These are phyloP conservation scores for Drosophila watanabei DNA, from an alignment of 1,140 invertebrate species.

Conservation along the genomic window DNA sequence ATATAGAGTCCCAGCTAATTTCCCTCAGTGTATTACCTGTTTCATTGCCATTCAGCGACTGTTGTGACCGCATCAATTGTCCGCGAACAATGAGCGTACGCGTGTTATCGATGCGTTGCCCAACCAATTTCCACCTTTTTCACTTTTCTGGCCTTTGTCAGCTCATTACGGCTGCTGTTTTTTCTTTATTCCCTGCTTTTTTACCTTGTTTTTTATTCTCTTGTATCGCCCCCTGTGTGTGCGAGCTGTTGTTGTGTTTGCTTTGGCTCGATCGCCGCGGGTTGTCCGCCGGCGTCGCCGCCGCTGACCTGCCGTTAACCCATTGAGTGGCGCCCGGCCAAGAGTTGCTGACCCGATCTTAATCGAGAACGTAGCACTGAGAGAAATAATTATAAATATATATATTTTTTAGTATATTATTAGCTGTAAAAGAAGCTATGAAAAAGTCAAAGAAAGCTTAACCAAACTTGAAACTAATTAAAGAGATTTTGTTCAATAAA, in stretches of 20 bases:
- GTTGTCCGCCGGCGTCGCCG: constrained; percentile 34
- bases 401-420: neutral
- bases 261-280: constrained; percentile 27
- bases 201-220: neutral
- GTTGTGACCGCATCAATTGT: constrained; percentile 39
- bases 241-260: constrained; percentile 1
- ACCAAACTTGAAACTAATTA: no score
- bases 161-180: constrained; percentile 52
- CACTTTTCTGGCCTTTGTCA: constrained; percentile 42
- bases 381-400: no score
- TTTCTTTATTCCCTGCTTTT: constrained; percentile 6
- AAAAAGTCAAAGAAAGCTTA: neutral
- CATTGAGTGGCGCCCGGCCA: constrained; percentile 45
- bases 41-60: constrained; percentile 9
- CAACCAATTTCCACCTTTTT: constrained; percentile 44
- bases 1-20: neutral
- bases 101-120: constrained; percentile 32
- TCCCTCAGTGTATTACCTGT: constrained; percentile 5
- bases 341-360: constrained; percentile 42
- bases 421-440: neutral
- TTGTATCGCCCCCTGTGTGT: constrained; percentile 17
- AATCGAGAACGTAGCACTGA: constrained; percentile 14
- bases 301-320: constrained; percentile 42
- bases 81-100: constrained; percentile 23
- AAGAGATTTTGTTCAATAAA: neutral